phyloP scores from a whole-genome alignment of 2,797 vertebrate species.

The Borostomias antarcticus region DNA sequence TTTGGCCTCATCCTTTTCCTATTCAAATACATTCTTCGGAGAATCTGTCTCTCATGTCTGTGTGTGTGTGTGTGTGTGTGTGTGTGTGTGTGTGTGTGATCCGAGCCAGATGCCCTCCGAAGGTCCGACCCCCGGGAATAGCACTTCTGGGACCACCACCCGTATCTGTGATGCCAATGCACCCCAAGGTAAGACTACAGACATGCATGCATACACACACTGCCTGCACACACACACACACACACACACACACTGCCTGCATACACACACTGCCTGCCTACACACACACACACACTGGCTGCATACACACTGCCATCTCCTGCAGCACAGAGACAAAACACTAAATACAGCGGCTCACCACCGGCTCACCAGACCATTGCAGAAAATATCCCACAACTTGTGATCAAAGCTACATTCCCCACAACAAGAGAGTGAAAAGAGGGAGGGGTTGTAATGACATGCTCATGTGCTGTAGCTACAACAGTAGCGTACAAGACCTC shows the following conservation, averaged over 20 bases:
- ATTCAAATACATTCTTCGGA: neutral
- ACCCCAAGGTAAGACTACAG: slow-evolving; percentile 84
- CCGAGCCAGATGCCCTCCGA: slow-evolving; percentile 76
- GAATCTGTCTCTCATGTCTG: slow-evolving; percentile 1
- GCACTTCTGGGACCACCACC: slow-evolving; percentile 72
- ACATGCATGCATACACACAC: neutral
- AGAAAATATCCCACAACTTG: slow-evolving; percentile 39
- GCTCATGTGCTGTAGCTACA: slow-evolving; percentile 20
- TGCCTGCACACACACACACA: neutral
- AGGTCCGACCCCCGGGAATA: slow-evolving; percentile 71
- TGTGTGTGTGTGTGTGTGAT: slow-evolving; percentile 30
- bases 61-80: slow-evolving; percentile 28
- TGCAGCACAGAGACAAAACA: neutral
- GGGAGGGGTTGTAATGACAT: slow-evolving; percentile 17
- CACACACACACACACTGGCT: neutral
- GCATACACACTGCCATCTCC: neutral
- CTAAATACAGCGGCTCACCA: neutral
- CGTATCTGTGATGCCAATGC: slow-evolving; percentile 91
- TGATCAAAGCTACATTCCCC: slow-evolving; percentile 46
- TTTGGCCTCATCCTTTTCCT: neutral
- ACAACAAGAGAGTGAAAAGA: slow-evolving; percentile 11
- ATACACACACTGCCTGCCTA: neutral
- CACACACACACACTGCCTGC: no score
- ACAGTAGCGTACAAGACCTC: slow-evolving; percentile 13
- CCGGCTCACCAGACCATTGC: slow-evolving; percentile 12